phyloP scores from a whole-genome alignment of 2,888 invertebrate genomes.

The Drosophila paramelanica region DNA sequence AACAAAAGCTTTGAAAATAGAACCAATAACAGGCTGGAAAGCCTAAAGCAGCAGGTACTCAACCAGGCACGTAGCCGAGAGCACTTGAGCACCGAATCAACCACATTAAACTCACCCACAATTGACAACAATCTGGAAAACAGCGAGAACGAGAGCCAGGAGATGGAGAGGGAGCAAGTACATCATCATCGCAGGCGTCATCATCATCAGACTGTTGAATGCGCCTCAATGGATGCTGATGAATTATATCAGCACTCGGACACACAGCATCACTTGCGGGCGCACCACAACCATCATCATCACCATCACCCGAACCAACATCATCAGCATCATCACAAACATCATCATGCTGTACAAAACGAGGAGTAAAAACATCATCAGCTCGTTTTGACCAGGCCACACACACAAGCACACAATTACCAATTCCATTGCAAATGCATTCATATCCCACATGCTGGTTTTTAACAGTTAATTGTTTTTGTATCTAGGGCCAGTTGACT shows the following conservation, averaged over 20 bases:
- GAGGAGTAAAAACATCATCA: slow-evolving; percentile 46
- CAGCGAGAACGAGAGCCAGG: slow-evolving; percentile 47
- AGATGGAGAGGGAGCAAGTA: slow-evolving; percentile 14
- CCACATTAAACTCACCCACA: slow-evolving; percentile 77
- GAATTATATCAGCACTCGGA: slow-evolving; percentile 55
- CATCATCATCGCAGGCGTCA: slow-evolving; percentile 69
- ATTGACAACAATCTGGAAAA: slow-evolving; percentile 79
- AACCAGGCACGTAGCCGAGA: slow-evolving; percentile 38
- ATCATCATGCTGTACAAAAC: slow-evolving; percentile 47
- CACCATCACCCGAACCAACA: slow-evolving; percentile 56
- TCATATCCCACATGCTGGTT: slow-evolving; percentile 53
- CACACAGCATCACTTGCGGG: slow-evolving; percentile 42
- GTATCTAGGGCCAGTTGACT: slow-evolving; percentile 66
- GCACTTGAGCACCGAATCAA: slow-evolving; percentile 58
- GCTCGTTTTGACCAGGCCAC: slow-evolving; percentile 9
- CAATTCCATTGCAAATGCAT: slow-evolving; percentile 26
- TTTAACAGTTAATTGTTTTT: slow-evolving; percentile 54
- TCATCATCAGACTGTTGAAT: slow-evolving; percentile 37
- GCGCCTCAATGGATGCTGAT: slow-evolving; percentile 36
- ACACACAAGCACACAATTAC: slow-evolving; percentile 14
- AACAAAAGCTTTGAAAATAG: slow-evolving; percentile 59
- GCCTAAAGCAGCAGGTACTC: slow-evolving; percentile 42
- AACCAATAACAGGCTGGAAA: slow-evolving; percentile 26
- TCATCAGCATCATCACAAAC: slow-evolving; percentile 67
- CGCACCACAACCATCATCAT: slow-evolving; percentile 46